Conservation (phyloP, 2,113 vertebrate genomes). For the Scomber japonicus region DNA sequence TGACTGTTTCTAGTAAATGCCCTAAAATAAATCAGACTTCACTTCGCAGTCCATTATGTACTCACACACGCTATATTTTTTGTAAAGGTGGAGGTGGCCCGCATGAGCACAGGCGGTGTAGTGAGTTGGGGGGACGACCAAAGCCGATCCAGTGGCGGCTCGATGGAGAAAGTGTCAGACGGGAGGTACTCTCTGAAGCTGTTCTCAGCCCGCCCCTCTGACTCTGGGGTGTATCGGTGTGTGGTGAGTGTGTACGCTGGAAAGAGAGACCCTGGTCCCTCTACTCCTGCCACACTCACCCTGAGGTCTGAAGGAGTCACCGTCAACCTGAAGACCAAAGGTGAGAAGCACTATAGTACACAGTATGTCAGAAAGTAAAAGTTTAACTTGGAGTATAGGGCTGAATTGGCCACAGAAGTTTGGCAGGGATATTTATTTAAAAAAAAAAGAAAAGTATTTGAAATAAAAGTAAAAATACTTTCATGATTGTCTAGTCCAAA, state of each 20-base stretch:
- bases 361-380: too few relatives aligned
- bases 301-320: slow-evolving; percentile 86
- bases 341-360: slow-evolving; percentile 66
- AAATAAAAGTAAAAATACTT: too few relatives aligned
- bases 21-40: not conserved
- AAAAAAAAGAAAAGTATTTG: too few relatives aligned
- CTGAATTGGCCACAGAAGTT: too few relatives aligned
- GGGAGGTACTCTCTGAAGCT: slow-evolving; percentile 87
- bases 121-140: slow-evolving; percentile 87
- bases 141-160: slow-evolving; percentile 79
- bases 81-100: slow-evolving; percentile 83
- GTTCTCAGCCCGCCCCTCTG: slow-evolving; percentile 85
- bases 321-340: slow-evolving; percentile 89
- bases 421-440: too few relatives aligned
- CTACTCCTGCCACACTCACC: slow-evolving; percentile 83
- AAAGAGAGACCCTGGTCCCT: slow-evolving; percentile 69
- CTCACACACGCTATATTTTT: not conserved
- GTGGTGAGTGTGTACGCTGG: slow-evolving; percentile 87
- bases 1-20: not conserved
- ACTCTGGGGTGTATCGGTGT: slow-evolving; percentile 88
- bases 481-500: too few relatives aligned
- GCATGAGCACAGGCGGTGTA: slow-evolving; percentile 82
- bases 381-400: too few relatives aligned
- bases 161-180: slow-evolving; percentile 88
- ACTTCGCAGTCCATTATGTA: not conserved